Base-by-base conservation (phyloP, 2,888 invertebrate species). In the Calliopum simillimum region DNA sequence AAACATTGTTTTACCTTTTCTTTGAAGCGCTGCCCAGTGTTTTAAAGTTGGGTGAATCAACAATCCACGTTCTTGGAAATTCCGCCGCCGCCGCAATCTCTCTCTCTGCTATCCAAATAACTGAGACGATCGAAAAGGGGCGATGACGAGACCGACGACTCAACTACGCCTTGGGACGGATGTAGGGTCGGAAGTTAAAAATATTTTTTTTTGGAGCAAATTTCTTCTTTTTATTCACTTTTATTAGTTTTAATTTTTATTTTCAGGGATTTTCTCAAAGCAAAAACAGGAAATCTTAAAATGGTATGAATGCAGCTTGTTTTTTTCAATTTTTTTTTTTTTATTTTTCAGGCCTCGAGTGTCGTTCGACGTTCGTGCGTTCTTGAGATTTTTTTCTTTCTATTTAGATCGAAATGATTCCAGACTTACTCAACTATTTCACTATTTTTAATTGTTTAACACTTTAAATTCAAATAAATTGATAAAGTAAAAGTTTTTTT, bases 341-440 rank as follows among this genome's bases (percentile, higher is more conserved):
- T 56, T 67, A 59, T 67, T 67, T 67, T 56, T 67, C 67, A 67
- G n/a, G 59, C 67, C 67, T 67, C 67, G 67, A 67, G 58, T 67
- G 25, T 33, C 58, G 47, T 59, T 59, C 49, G 25, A 16, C 58
- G 47, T 59, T 59, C 49, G 59, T 49, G 56, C 46, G 58, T 67
- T 46, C 58, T 67, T 49, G 58, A 49, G 53, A 47, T 49, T 58
- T 46, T 58, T 53, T 53, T 19, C 19, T 67, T 67, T 47, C 14
- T 21, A n/a, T 49, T 53, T 59, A 13, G 16, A 67, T 53, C 58
- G 55, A 16, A 58, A 58, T 44, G 49, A 12, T 49, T 59, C 65
- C 61, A 61, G 61, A 44, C 46, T 61, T 61, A 46, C 21, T 46
- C 44, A 61, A 66, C 23, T 21, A 46, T 13, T 43, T 59, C 59